Evolutionary conservation across 2,888 invertebrate genomes (phyloP).

Genomic region (Lithophane socia): DNA sequence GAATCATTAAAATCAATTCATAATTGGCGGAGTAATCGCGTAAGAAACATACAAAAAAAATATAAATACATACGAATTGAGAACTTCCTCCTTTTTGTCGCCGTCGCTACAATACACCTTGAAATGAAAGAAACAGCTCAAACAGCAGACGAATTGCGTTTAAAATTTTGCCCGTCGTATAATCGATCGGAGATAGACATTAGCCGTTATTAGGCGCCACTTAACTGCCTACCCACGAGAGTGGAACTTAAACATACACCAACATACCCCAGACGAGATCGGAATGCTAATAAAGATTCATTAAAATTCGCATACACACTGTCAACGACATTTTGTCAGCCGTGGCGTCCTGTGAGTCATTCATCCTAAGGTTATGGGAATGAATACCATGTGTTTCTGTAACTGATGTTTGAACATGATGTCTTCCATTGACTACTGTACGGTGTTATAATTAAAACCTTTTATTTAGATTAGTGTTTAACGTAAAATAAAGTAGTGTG

Average conservation of each 20-base stretch:
- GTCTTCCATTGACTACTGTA: neutral
- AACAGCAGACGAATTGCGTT: neutral
- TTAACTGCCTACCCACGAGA: conserved; percentile 18
- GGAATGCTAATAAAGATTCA: conserved; percentile 53
- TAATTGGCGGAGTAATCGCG: no score
- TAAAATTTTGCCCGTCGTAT: neutral
- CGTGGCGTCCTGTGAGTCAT: conserved; percentile 47
- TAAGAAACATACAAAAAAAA: no score
- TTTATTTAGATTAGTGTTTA: neutral
- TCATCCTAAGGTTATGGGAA: conserved; percentile 35
- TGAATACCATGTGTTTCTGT: conserved; percentile 18
- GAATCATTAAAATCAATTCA: no score
- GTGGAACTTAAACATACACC: conserved; percentile 31
- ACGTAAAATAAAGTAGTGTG: no score
- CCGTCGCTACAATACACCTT: neutral
- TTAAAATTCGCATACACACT: conserved; percentile 50
- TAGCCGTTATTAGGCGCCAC: conserved; percentile 38
- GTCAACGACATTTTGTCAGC: conserved; percentile 46
- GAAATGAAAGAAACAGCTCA: neutral
- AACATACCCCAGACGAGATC: conserved; percentile 30
- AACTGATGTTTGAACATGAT: conserved; percentile 13
- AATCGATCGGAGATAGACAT: conserved; percentile 1
- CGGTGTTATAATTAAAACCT: neutral
- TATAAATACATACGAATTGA: no score
- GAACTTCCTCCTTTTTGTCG: no score